Evolutionary conservation across 2,888 invertebrate species (phyloP).

Genomic region (Rhingia rostrata): DNA sequence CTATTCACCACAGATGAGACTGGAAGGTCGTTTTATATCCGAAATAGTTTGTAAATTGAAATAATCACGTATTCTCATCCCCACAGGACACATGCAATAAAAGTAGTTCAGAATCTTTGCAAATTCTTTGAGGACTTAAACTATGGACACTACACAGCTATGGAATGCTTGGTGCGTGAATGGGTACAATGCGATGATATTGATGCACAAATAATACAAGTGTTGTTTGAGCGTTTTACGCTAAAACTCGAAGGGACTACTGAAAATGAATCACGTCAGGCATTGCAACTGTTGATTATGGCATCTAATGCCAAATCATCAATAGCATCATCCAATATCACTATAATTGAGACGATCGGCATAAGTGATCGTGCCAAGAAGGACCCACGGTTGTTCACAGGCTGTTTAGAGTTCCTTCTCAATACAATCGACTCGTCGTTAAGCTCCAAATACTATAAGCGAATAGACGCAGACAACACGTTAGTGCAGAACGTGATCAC

Average conservation of each 20-base stretch:
- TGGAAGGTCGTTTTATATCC: constrained; percentile 76
- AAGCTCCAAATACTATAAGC: constrained; percentile 80
- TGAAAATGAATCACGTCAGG: constrained; percentile 88
- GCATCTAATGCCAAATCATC: constrained; percentile 86
- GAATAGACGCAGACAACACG: constrained; percentile 78
- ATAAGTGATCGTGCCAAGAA: constrained; percentile 83
- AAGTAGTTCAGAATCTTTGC: constrained; percentile 86
- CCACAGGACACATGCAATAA: constrained; percentile 83
- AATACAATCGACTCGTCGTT: constrained; percentile 80
- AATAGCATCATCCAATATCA: constrained; percentile 87
- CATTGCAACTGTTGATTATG: constrained; percentile 91
- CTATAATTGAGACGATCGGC: constrained; percentile 89
- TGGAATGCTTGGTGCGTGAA: constrained; percentile 86
- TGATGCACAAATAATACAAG: constrained; percentile 85
- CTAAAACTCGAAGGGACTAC: constrained; percentile 88
- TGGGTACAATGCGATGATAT: constrained; percentile 86
- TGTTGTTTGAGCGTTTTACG: constrained; percentile 93
- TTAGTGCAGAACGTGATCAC: constrained; percentile 81
- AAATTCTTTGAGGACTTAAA: constrained; percentile 84
- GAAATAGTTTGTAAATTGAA: background rate
- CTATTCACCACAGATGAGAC: constrained; percentile 81
- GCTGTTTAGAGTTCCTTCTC: constrained; percentile 80
- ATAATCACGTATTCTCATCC: background rate
- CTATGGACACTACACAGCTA: constrained; percentile 85
- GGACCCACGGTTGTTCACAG: constrained; percentile 80